These are phyloP conservation scores for Zoroaster sp. DNA, from an alignment of 53 echinoderm and acorn worm species.

Conservation along the genomic window DNA sequence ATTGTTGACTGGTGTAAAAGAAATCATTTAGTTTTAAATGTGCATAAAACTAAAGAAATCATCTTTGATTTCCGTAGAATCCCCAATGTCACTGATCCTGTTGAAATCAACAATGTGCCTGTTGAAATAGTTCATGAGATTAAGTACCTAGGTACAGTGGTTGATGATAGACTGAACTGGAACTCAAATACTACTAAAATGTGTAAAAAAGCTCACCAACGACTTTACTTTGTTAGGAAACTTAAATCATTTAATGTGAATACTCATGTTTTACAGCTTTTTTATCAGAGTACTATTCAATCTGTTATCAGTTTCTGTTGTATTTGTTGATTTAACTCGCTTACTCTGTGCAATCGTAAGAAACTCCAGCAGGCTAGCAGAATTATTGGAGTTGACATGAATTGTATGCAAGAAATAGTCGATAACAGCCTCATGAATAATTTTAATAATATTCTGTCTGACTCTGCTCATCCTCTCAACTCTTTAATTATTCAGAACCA, in stretches of 20 bases:
- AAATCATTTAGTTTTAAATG: too few relatives aligned
- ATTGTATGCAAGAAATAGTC: not conserved
- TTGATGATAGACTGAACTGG: too few relatives aligned
- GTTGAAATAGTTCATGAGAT: too few relatives aligned
- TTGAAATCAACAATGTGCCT: too few relatives aligned
- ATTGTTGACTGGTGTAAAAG: too few relatives aligned
- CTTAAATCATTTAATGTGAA: not conserved
- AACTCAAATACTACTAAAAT: not conserved
- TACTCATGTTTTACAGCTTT: not conserved
- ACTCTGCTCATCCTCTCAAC: not conserved
- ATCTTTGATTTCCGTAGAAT: too few relatives aligned
- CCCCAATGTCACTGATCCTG: too few relatives aligned
- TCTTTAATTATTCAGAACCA: not conserved
- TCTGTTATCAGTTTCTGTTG: not conserved
- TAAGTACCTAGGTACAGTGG: too few relatives aligned
- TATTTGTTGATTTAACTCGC: not conserved
- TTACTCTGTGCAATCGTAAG: not conserved
- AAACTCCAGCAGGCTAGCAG: not conserved
- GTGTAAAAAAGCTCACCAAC: not conserved
- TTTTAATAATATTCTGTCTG: not conserved
- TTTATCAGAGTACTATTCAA: constrained; percentile 1
- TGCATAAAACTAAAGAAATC: too few relatives aligned
- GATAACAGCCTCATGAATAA: not conserved
- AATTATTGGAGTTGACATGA: not conserved
- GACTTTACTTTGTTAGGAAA: not conserved